phyloP scores from a whole-genome alignment of 2,888 invertebrate species.

The Cosmorhoe ocellata region DNA sequence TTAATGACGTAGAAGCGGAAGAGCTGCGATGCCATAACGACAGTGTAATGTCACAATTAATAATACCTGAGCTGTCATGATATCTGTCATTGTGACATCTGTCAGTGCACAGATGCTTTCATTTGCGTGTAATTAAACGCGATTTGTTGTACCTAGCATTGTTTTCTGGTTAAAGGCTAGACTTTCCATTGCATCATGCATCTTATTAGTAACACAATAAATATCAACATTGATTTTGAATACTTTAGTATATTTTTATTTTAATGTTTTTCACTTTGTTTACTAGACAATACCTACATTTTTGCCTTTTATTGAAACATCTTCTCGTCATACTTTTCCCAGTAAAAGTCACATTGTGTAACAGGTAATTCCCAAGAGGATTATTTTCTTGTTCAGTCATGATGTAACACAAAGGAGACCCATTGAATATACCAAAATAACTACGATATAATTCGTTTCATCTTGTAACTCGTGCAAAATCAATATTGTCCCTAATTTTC shows the following conservation, averaged over 20 bases:
- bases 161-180: constrained; percentile 13
- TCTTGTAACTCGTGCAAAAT: constrained; percentile 43
- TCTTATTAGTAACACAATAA: constrained; percentile 16
- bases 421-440: no score
- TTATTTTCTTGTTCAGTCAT: no score
- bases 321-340: no score
- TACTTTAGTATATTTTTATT: constrained; percentile 11
- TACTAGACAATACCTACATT: no score
- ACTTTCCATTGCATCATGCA: constrained; percentile 5
- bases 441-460: not conserved
- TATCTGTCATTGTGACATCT: constrained; percentile 66
- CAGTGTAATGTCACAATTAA: constrained; percentile 78
- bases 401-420: no score
- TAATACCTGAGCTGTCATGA: constrained; percentile 78
- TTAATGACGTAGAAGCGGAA: constrained; percentile 81
- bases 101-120: constrained; percentile 46
- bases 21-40: constrained; percentile 72
- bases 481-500: constrained; percentile 70
- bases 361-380: no score
- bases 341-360: no score
- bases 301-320: no score
- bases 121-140: constrained; percentile 66
- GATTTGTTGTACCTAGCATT: constrained; percentile 31
- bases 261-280: no score
- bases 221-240: constrained; percentile 12